A percentile compares a stretch with the other conserved stretches of the same genome.
These are phyloP conservation scores for Leptobrachium ailaonicum DNA, from an alignment of 2,113 vertebrate species.

Conservation along the genomic window DNA sequence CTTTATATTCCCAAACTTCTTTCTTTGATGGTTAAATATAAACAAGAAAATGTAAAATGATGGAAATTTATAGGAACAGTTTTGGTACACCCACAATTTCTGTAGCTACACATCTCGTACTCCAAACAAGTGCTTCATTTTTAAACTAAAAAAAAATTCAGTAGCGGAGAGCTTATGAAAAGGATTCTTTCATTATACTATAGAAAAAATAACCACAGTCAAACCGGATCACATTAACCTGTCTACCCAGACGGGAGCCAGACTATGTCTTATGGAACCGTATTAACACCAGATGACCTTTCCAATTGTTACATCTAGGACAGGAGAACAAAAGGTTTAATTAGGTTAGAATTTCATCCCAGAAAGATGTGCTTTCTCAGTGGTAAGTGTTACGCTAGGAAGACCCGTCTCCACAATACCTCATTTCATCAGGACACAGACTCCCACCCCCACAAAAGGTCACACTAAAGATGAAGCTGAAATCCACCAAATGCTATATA, in stretches of 20 bases:
- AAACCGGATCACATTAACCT: slow-evolving; percentile 2
- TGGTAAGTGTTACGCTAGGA: not conserved
- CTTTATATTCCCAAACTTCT: too few species aligned
- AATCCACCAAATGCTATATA: not conserved
- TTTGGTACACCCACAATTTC: too few species aligned
- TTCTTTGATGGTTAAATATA: too few species aligned
- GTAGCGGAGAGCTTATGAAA: not conserved
- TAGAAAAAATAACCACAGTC: not conserved
- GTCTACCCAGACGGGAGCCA: not conserved
- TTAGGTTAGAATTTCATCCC: not conserved
- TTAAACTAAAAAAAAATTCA: too few species aligned
- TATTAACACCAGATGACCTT: slow-evolving; percentile 7
- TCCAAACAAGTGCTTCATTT: too few species aligned
- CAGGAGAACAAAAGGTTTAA: slow-evolving; percentile 1
- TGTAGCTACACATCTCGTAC: too few species aligned
- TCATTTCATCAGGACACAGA: not conserved
- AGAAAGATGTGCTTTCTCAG: not conserved
- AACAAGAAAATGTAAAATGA: too few species aligned
- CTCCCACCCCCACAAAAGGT: not conserved
- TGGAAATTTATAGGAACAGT: too few species aligned
- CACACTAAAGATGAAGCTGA: not conserved
- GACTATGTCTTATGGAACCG: not conserved
- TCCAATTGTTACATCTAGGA: slow-evolving; percentile 1
- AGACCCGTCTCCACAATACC: not conserved
- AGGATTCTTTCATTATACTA: not conserved